These are phyloP conservation scores for Tachina lurida DNA, from an alignment of 2,888 invertebrate genomes.

Conservation along the genomic window DNA sequence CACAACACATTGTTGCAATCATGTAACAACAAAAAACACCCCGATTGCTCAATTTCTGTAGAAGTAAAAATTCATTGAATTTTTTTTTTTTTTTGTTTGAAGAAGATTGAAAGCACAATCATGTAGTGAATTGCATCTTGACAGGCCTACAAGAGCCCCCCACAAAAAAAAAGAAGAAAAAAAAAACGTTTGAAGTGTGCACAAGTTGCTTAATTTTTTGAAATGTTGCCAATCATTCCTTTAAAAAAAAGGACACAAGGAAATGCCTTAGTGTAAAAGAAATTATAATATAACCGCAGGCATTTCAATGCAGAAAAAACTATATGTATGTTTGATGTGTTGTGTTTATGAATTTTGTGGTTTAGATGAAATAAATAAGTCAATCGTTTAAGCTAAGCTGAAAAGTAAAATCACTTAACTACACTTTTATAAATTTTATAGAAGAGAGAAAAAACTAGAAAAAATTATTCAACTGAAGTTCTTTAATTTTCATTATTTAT, in stretches of 20 bases:
- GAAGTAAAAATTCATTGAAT: slow-evolving; percentile 46
- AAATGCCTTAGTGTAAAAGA: neutral
- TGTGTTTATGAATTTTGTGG: no score
- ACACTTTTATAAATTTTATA: no score
- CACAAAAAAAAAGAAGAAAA: neutral
- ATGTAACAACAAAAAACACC: neutral
- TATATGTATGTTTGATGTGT: neutral
- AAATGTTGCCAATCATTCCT: slow-evolving; percentile 41
- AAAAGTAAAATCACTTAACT: no score
- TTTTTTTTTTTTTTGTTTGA: neutral
- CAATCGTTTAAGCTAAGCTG: no score
- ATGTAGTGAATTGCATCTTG: slow-evolving; percentile 38
- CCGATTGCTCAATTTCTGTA: slow-evolving; percentile 29
- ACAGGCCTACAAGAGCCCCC: slow-evolving; percentile 35
- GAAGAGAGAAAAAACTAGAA: no score
- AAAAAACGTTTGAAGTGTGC: slow-evolving; percentile 17
- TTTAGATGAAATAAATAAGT: no score
- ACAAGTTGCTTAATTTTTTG: slow-evolving; percentile 26
- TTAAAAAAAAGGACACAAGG: neutral
- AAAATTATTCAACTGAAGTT: no score
- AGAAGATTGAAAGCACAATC: slow-evolving; percentile 19
- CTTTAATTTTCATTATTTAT: no score
- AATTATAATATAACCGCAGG: slow-evolving; percentile 11
- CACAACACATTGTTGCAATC: slow-evolving; percentile 22
- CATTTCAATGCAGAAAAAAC: neutral